These are phyloP conservation scores for Lepilemur ruficaudatus DNA, from an alignment of 2,797 vertebrate species.

Conservation along the genomic window DNA sequence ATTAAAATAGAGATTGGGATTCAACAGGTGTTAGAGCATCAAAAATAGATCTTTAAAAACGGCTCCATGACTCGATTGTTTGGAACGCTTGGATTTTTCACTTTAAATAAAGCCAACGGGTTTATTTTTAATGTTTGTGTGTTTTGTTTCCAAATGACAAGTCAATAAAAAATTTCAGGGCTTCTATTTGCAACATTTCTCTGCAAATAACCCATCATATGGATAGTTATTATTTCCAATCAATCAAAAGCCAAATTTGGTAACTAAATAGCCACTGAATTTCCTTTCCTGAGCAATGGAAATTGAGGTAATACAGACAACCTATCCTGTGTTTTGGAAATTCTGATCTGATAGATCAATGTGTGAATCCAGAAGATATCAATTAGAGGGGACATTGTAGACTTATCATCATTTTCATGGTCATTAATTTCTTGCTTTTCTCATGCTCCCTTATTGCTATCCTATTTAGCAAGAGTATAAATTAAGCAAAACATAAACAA, in stretches of 20 bases:
- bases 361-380: background rate
- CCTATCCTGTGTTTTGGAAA: background rate
- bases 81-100: background rate
- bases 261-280: background rate
- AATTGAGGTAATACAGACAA: background rate
- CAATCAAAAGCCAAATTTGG: background rate
- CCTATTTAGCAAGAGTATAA: background rate
- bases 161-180: background rate
- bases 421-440: conserved; percentile 1
- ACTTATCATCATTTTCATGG: background rate
- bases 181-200: conserved; percentile 33
- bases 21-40: conserved; percentile 26
- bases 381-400: background rate
- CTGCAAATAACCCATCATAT: background rate
- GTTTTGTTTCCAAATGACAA: conserved; percentile 47
- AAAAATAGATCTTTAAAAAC: conserved; percentile 48
- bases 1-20: conserved; percentile 2
- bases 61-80: background rate
- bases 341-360: background rate
- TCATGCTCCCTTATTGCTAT: background rate
- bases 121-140: conserved; percentile 52
- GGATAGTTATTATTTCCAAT: background rate
- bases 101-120: background rate
- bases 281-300: background rate
- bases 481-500: background rate